Percentiles rank a stretch among this genome's conserved stretches.
phyloP scores from a whole-genome alignment of 2,113 vertebrate species.

The Pao palembangensis region DNA sequence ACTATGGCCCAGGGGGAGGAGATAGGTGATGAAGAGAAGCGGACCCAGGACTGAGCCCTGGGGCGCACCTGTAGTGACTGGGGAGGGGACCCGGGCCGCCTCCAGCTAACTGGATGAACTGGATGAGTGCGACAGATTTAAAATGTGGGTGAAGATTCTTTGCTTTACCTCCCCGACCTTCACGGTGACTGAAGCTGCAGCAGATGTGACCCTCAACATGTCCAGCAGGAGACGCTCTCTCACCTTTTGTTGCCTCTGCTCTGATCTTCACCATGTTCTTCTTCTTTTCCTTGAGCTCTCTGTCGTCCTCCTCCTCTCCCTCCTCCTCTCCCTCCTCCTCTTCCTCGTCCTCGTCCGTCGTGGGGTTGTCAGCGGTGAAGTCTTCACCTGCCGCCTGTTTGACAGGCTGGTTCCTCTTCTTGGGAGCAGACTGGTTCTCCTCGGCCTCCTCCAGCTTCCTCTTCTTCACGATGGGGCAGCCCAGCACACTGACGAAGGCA shows the following conservation, averaged over 20 bases:
- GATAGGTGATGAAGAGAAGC: too few relatives aligned
- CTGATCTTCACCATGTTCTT: conserved; percentile 19
- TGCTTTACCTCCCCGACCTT: too few relatives aligned
- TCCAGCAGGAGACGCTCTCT: conserved; percentile 24
- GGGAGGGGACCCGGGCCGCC: too few relatives aligned
- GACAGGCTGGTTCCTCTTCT: conserved; percentile 83
- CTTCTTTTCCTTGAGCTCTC: conserved; percentile 54
- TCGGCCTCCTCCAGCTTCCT: conserved; percentile 87
- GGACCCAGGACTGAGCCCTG: too few relatives aligned
- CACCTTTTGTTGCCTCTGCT: conserved; percentile 49
- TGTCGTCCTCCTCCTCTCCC: conserved; percentile 48
- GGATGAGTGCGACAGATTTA: too few relatives aligned
- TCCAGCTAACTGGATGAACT: too few relatives aligned
- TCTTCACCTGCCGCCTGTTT: conserved; percentile 84
- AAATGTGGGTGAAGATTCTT: not conserved
- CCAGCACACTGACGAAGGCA: conserved; percentile 78
- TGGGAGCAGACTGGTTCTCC: conserved; percentile 79
- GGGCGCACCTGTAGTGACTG: too few relatives aligned
- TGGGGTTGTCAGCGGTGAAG: conserved; percentile 79
- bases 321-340: conserved; percentile 48
- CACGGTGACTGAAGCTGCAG: too few relatives aligned
- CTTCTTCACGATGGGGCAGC: conserved; percentile 93
- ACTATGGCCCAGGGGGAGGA: too few relatives aligned
- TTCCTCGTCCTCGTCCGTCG: conserved; percentile 61
- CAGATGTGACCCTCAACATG: too few relatives aligned